phyloP scores from a whole-genome alignment of 37 sponge, comb jelly and placozoan species.

The Spongia lamella region DNA sequence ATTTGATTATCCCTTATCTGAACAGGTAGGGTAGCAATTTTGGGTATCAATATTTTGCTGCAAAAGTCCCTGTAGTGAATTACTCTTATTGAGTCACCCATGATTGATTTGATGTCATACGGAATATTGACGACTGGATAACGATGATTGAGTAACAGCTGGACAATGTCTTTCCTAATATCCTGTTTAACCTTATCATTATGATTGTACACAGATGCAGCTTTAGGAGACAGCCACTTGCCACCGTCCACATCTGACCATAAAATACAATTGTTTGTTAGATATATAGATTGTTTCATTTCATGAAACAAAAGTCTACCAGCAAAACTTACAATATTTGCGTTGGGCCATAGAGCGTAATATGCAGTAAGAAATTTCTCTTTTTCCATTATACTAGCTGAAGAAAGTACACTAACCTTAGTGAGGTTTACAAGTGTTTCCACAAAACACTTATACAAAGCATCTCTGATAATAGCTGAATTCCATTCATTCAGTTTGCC shows the following conservation, averaged over 20 bases:
- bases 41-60: slow-evolving; percentile 25
- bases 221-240: slow-evolving; percentile 38
- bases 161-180: slow-evolving; percentile 14
- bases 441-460: slow-evolving; percentile 36
- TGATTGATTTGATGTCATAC: neutral
- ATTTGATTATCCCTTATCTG: slow-evolving; percentile 21
- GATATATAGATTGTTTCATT: neutral
- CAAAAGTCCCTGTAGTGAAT: slow-evolving; percentile 36
- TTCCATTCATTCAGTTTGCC: slow-evolving; percentile 49
- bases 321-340: neutral
- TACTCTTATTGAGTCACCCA: neutral
- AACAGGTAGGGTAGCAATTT: neutral
- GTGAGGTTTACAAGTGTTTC: slow-evolving; percentile 28
- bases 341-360: slow-evolving; percentile 45
- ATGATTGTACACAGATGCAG: slow-evolving; percentile 26
- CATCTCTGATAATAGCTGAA: slow-evolving; percentile 21
- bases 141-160: slow-evolving; percentile 10
- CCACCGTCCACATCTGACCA: slow-evolving; percentile 47
- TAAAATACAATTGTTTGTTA: neutral
- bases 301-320: neutral
- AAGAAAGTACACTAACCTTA: neutral
- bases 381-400: neutral
- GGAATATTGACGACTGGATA: slow-evolving; percentile 25
- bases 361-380: slow-evolving; percentile 26
- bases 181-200: neutral